Evolutionary conservation across 1,140 invertebrate genomes (phyloP), one percentile per base, ranked within the genome.

Genomic region (Aphelenchoides besseyi): DNA sequence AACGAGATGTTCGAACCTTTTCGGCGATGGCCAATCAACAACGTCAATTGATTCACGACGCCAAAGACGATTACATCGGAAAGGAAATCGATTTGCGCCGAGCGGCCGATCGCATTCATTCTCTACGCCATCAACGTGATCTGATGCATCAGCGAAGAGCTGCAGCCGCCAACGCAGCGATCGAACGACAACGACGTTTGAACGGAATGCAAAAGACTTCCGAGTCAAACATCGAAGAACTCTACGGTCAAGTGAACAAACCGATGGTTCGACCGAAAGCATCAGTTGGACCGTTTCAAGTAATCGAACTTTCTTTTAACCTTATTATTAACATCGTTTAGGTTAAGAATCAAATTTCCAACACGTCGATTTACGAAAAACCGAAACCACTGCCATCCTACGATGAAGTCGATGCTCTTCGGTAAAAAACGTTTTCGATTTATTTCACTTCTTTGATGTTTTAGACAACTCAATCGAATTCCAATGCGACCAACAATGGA

Each of bases 251-350:
- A 32, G 36, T 66, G 32, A 29, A 35, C 2, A 66, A 66, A 30
- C 32, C 16, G 2, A 30, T 30, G 59, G 59, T 61, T 36, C 67
- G 76, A 29, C 76, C 77, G 37, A 70, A 77, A 64, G 76, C 76
- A 26, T 75, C 71, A 29, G 63, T 77, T 33, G 78, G 41, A 16
- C 76, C 76, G 18, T 77, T 77, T 53, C 70, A 77, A 35, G 74
- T 80, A 68, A 48, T 36, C 12, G n/a, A n/a, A n/a, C n/a, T n/a
- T n/a, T n/a, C n/a, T n/a, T n/a, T n/a, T n/a, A n/a, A n/a, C n/a
- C n/a, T n/a, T n/a, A n/a, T n/a, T n/a, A n/a, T 53, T 54, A 63
- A 16, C 29, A 18, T 2, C n/a, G 23, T 69, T 41, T 53, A 12
- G 69, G 30, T 26, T 61, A 64, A 70, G 18, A 28, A 54, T 35